Evolutionary conservation across 2,888 invertebrate genomes (phyloP).

Genomic region (Drosophila phalerata): DNA sequence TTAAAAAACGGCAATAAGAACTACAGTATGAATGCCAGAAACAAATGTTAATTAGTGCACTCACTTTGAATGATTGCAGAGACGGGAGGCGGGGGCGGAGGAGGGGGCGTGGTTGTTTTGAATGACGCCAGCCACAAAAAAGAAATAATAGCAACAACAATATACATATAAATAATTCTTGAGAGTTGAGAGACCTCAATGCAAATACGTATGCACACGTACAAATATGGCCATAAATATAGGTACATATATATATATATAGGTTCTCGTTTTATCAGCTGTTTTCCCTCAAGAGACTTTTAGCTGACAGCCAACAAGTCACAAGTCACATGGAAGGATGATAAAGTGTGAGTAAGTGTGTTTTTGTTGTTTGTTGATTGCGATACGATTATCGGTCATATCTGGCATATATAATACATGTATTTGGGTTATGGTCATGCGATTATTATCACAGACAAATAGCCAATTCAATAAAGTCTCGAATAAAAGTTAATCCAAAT

Average conservation of each 20-base stretch:
- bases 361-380: conserved; percentile 18
- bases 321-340: conserved; percentile 64
- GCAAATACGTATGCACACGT: conserved; percentile 16
- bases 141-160: conserved; percentile 12
- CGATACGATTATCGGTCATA: conserved; percentile 43
- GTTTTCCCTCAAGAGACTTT: conserved; percentile 15
- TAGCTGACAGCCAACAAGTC: conserved; percentile 51
- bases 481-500: neutral
- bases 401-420: conserved; percentile 25
- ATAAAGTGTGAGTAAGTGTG: conserved; percentile 8
- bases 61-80: conserved; percentile 52
- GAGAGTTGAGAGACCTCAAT: conserved; percentile 43
- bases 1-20: conserved; percentile 41
- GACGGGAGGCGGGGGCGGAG: neutral
- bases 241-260: no score
- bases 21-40: conserved; percentile 26
- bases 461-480: neutral
- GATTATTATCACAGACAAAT: conserved; percentile 3
- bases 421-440: conserved; percentile 41
- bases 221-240: conserved; percentile 13
- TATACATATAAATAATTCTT: conserved; percentile 1
- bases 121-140: conserved; percentile 42
- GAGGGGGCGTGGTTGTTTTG: neutral
- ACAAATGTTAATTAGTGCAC: conserved; percentile 74
- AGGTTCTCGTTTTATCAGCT: conserved; percentile 62